phyloP scores from a whole-genome alignment of 2,113 vertebrate species.

The Oreochromis spilurus region DNA sequence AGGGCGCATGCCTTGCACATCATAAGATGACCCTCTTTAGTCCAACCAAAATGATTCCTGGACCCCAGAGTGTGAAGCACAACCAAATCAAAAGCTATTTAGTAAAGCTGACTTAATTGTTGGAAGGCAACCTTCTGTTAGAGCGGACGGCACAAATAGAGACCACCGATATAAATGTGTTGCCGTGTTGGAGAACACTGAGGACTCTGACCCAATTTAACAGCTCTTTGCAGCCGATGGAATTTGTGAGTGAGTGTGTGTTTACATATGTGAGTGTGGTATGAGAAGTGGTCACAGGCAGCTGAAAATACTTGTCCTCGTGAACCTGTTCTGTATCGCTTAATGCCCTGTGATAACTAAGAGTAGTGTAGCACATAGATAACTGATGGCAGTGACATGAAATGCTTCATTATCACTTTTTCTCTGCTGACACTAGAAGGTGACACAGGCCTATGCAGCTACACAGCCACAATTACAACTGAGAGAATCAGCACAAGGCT shows the following conservation, averaged over 20 bases:
- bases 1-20: not conserved
- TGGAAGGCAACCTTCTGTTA: not conserved
- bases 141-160: not conserved
- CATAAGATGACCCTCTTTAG: not conserved
- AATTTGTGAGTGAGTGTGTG: not conserved
- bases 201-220: slow-evolving; percentile 1
- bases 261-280: not conserved
- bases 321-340: not conserved
- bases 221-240: not conserved
- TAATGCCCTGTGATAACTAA: slow-evolving; percentile 20
- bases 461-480: not conserved
- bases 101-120: not conserved
- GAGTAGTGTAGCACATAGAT: not conserved
- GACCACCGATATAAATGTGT: not conserved
- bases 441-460: not conserved
- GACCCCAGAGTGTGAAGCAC: not conserved
- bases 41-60: not conserved
- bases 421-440: slow-evolving; percentile 32
- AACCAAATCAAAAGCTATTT: not conserved
- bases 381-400: not conserved
- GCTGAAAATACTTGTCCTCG: slow-evolving; percentile 36
- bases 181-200: not conserved
- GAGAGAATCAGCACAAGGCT: not conserved
- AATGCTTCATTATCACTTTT: slow-evolving; percentile 29
- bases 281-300: slow-evolving; percentile 12